A percentile compares a stretch with the other conserved stretches of the same genome.
Evolutionary conservation across 2,797 vertebrate species (phyloP).

Genomic region (Neomorphus geoffroyi): DNA sequence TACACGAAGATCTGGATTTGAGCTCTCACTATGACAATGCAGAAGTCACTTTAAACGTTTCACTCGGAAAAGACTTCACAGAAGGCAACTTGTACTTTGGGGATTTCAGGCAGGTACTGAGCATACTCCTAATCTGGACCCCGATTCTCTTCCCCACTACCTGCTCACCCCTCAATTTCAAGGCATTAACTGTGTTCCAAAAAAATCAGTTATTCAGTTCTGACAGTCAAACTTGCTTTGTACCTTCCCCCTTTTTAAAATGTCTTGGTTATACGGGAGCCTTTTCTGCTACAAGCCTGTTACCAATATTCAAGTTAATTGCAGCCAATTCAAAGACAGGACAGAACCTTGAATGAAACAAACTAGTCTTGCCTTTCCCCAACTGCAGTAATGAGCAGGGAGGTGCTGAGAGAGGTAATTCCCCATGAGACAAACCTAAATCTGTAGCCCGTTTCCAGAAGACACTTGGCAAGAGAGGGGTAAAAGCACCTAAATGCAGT

Average conservation of each 20-base stretch:
- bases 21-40: conserved; percentile 95
- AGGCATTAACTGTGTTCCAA: background rate
- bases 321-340: background rate
- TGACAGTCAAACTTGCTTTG: background rate
- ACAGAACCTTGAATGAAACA: background rate
- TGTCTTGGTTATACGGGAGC: background rate
- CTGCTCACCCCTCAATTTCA: background rate
- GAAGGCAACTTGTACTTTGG: conserved; percentile 94
- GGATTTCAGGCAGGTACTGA: conserved; percentile 87
- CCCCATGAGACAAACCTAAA: background rate
- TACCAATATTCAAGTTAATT: background rate
- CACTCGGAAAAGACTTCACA: conserved; percentile 88
- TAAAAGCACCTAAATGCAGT: background rate
- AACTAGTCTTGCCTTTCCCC: background rate
- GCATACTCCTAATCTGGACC: background rate
- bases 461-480: background rate
- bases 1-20: conserved; percentile 86
- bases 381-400: background rate
- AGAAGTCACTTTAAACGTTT: conserved; percentile 93
- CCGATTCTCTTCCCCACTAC: accelerated
- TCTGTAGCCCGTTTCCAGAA: background rate
- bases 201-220: background rate
- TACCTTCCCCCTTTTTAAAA: background rate
- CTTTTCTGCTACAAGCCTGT: background rate
- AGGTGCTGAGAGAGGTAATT: background rate